Evolutionary conservation across 2,797 vertebrate genomes (phyloP), one percentile per base, ranked within the genome.

Genomic region (Falco naumanni): DNA sequence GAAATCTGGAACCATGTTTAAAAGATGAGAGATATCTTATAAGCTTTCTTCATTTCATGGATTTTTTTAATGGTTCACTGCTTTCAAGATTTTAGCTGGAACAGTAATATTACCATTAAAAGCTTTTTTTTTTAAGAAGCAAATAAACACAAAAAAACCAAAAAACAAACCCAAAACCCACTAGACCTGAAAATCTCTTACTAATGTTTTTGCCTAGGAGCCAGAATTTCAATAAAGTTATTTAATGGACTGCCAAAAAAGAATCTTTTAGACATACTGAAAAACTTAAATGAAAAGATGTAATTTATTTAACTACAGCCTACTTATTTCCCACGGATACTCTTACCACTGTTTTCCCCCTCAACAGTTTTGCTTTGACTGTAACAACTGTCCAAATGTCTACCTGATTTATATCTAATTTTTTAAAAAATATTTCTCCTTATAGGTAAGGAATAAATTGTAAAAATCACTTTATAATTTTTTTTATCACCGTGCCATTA

Each of bases 241-340:
- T 80, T 77, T 41, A 39, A 9, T 47, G 3, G 17, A 43, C 10
- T 11, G 6, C 0, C 34, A 57, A 57, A 75, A 48, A 54, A 18
- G 9, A 24, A 64, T 24, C 16, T 37, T 4, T 53, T 57, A 70
- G 16, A n/a, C 0, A 1, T 22, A 61, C 11, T 2, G 0, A 16
- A 70, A 75, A 57, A 48, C 1, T 33, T n/a, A 39, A 61, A 68
- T 33, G 0, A 50, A 64, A 84, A 39, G 10, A 33, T 39, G 33
- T 14, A 13, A 8, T 84, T 13, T n/a, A 18, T 70, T 85, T 50
- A 10, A 54, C 26, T 82, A 24, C 10, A 16, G 9, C 17, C 7
- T 50, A 39, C 3, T 47, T 65, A 28, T 39, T 66, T 80, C 81
- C 74, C 24, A 39, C n/a, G 57, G 17, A 16, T n/a, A 82, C 7